Evolutionary conservation across 2,113 vertebrate species (phyloP), one percentile per base, ranked within the genome.

Genomic region (Emydura subglobosa): DNA sequence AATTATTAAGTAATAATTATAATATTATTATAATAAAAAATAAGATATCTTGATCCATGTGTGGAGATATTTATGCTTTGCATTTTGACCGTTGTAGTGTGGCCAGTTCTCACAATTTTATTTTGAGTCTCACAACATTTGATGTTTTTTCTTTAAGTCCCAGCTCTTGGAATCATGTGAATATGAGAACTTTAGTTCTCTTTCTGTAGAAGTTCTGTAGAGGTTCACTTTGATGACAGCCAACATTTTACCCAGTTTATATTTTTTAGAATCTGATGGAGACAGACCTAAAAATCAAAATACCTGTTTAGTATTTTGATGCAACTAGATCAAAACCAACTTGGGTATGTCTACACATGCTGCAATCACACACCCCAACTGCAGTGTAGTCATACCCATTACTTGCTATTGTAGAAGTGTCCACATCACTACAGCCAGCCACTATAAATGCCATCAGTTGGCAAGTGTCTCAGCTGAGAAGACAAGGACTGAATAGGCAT

Each of bases 1-100:
- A 51, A 54, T 22, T 80, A 24, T 54, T 86, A 79, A 83, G 87
- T 1, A 65, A 78, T 82, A 79, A 9, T 76, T 22, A 13, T 44
- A 25, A 39, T 74, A 44, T 39, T 24, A 59, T 81, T 93, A 49
- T 25, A 82, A 80, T 39, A 54, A 84, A 51, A 93, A 82, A n/a
- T 25, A 93, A 95, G 84, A 87, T 82, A 92, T 80, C 47, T 49
- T 74, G 79, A 51, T 78, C 27, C 47, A 89, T 90, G 25, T 85
- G 83, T 94, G 51, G 34, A 80, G 86, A 85, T 86, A 24, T 5
- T 91, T 47, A 39, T 17, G n/a, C 53, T 92, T 90, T 53, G 29
- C 6, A 91, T 96, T 96, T 72, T 96, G 85, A 94, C 82, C 83
- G 65, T n/a, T 31, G 3, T 6, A 92, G 21, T 31, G 39, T 79